Evolutionary conservation across 2,797 vertebrate species (phyloP).

Genomic region (Triplophysa yarkandensis): DNA sequence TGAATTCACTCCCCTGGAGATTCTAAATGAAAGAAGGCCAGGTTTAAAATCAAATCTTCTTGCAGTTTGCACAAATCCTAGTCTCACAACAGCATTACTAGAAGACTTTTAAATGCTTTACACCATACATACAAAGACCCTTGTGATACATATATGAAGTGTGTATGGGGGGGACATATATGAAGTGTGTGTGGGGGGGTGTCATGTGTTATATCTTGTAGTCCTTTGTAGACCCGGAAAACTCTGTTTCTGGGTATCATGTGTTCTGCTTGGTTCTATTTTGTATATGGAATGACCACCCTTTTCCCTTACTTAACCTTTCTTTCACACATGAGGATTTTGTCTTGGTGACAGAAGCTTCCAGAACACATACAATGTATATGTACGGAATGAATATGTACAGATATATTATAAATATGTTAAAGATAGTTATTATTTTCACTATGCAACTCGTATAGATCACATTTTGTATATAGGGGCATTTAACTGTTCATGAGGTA

Average conservation of each 20-base stretch:
- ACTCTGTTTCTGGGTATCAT: background rate
- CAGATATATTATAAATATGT: too few relatives aligned
- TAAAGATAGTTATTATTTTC: too few relatives aligned
- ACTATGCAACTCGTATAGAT: too few relatives aligned
- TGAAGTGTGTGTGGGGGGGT: constrained; percentile 12
- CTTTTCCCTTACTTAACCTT: background rate
- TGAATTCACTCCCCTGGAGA: constrained; percentile 69
- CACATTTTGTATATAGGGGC: too few relatives aligned
- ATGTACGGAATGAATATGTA: too few relatives aligned
- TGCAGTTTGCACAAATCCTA: constrained; percentile 48
- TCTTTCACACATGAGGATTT: too few relatives aligned
- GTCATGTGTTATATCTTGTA: too few relatives aligned
- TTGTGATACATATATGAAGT: background rate
- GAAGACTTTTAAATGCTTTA: constrained; percentile 14
- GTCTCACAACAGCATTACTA: constrained; percentile 42
- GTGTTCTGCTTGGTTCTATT: constrained; percentile 19
- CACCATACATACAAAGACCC: background rate
- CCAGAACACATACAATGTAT: too few relatives aligned
- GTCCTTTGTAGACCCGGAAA: background rate
- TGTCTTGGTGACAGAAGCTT: too few relatives aligned
- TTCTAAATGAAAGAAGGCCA: constrained; percentile 67
- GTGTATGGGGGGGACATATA: constrained; percentile 6
- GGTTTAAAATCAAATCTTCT: constrained; percentile 67
- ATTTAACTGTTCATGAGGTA: too few relatives aligned
- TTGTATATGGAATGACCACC: constrained; percentile 10